Percentiles rank a stretch among this genome's conserved stretches.
These are phyloP conservation scores for Malurus alboscapulatus DNA, from an alignment of 2,113 vertebrate species.

Conservation along the genomic window DNA sequence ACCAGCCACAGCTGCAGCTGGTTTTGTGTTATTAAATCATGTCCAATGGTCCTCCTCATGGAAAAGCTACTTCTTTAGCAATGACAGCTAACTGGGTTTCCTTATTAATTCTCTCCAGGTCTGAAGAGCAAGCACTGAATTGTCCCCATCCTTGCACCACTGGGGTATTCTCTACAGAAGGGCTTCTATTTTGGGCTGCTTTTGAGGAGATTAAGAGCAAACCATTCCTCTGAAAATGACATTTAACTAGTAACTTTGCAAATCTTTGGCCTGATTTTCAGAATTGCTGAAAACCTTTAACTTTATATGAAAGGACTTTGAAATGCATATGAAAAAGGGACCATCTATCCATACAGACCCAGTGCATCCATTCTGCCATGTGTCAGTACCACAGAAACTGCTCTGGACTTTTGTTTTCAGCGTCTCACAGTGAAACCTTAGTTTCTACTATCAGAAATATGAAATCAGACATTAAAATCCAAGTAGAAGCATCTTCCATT, in stretches of 20 bases:
- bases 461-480: neutral
- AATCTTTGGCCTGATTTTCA: neutral
- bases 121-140: neutral
- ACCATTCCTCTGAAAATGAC: rapidly evolving
- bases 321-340: neutral
- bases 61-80: neutral
- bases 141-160: neutral
- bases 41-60: neutral
- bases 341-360: neutral
- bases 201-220: neutral
- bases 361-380: neutral
- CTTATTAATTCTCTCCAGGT: neutral
- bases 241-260: neutral
- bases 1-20: neutral
- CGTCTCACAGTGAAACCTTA: neutral
- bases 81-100: neutral
- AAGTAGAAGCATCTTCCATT: neutral
- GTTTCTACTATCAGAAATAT: neutral
- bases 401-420: neutral
- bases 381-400: rapidly evolving
- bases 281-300: neutral
- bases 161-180: neutral
- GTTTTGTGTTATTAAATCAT: neutral
- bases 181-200: neutral
- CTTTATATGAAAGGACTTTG: neutral